Conservation (phyloP, 2,888 invertebrate genomes). For the Bimastos eiseni region DNA sequence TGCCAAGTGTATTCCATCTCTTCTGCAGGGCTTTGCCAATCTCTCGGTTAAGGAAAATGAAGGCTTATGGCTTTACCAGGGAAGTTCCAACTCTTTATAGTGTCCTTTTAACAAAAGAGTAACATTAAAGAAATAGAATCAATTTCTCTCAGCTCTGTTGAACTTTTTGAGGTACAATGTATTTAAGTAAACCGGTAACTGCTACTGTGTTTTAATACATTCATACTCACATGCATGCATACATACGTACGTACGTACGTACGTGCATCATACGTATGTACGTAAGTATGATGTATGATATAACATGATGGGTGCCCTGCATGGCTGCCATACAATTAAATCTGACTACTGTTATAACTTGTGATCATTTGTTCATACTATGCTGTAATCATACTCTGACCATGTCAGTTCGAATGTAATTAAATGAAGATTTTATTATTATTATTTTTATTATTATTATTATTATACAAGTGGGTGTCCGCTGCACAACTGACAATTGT, state of each 20-base stretch:
- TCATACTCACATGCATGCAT: background rate
- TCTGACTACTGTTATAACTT: no score
- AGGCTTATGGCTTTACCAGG: background rate
- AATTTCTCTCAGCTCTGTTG: background rate
- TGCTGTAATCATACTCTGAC: no score
- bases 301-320: no score
- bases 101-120: background rate
- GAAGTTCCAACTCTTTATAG: background rate
- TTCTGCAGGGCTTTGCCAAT: background rate
- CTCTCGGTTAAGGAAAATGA: background rate
- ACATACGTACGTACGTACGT: background rate
- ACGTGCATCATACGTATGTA: no score
- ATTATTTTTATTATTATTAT: no score
- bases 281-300: no score
- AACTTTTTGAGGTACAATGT: background rate
- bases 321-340: no score
- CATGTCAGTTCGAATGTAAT: no score
- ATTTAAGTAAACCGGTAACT: background rate
- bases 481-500: no score
- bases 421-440: no score
- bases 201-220: background rate
- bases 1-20: background rate
- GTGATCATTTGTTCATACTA: no score
- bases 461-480: no score
- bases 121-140: background rate